Conservation (phyloP, 2,797 vertebrate genomes). For the Mus minutoides region DNA sequence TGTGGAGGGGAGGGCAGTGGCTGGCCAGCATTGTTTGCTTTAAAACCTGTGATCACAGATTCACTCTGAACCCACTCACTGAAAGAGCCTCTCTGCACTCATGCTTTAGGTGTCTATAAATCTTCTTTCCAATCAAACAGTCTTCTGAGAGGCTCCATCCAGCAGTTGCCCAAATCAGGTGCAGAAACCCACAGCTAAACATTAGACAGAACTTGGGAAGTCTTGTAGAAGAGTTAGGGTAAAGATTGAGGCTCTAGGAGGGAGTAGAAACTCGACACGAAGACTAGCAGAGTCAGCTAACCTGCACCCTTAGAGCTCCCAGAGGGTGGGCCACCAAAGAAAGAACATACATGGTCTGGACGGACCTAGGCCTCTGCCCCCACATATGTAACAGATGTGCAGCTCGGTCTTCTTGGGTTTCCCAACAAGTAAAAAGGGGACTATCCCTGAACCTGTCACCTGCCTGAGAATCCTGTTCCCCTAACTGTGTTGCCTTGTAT, state of each 20-base stretch:
- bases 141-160: neutral
- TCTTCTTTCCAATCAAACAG: conserved; percentile 48
- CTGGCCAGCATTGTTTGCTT: neutral
- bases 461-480: neutral
- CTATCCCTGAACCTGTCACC: neutral
- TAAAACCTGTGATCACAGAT: neutral
- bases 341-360: neutral
- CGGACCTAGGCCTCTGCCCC: neutral
- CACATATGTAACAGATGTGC: neutral
- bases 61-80: neutral
- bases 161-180: neutral
- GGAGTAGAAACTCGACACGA: neutral
- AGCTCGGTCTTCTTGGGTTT: neutral
- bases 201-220: neutral
- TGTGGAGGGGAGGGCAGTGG: neutral
- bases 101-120: conserved; percentile 33
- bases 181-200: neutral
- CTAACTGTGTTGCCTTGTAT: neutral
- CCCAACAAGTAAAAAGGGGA: neutral
- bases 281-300: neutral
- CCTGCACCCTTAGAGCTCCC: neutral
- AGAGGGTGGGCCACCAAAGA: neutral
- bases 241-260: neutral
- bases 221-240: neutral
- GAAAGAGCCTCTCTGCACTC: neutral